Evolutionary conservation across 2,797 vertebrate genomes (phyloP).

Genomic region (Typhlichthys eigenmanni): DNA sequence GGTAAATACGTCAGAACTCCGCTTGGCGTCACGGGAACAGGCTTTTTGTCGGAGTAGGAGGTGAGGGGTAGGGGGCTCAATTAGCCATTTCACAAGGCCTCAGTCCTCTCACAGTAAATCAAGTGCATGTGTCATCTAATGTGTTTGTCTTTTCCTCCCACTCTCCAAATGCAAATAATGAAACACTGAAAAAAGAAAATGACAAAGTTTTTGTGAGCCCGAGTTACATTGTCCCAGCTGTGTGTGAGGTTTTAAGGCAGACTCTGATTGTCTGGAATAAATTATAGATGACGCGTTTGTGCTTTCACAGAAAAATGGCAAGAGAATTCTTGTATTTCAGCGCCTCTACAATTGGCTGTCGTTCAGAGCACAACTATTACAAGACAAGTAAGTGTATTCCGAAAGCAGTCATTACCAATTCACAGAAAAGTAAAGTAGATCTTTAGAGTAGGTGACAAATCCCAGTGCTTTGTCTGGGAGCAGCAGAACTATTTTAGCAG

Average conservation of each 20-base stretch:
- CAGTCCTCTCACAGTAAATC: slow-evolving; percentile 53
- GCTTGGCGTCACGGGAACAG: slow-evolving; percentile 22
- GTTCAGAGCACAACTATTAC: neutral
- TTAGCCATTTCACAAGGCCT: slow-evolving; percentile 52
- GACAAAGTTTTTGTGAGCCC: slow-evolving; percentile 61
- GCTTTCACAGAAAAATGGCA: slow-evolving; percentile 46
- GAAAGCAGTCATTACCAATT: slow-evolving; percentile 19
- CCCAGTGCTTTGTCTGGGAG: slow-evolving; percentile 5
- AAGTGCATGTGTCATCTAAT: slow-evolving; percentile 61
- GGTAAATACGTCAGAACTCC: slow-evolving; percentile 37
- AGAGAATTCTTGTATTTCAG: slow-evolving; percentile 52
- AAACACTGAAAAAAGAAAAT: slow-evolving; percentile 61
- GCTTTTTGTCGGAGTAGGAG: slow-evolving; percentile 46
- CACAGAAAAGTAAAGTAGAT: slow-evolving; percentile 1
- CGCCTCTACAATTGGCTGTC: slow-evolving; percentile 4
- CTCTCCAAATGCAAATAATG: slow-evolving; percentile 59
- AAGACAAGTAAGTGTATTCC: neutral
- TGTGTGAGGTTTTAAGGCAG: slow-evolving; percentile 43
- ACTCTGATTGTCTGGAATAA: slow-evolving; percentile 54
- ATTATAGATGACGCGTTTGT: slow-evolving; percentile 47
- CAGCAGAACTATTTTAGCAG: neutral
- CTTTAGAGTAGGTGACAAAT: neutral
- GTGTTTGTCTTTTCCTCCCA: slow-evolving; percentile 63
- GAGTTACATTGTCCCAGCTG: slow-evolving; percentile 45
- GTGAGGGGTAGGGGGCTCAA: slow-evolving; percentile 45